phyloP scores from a whole-genome alignment of 2,888 invertebrate genomes.

The Scaptomyza polygonia region DNA sequence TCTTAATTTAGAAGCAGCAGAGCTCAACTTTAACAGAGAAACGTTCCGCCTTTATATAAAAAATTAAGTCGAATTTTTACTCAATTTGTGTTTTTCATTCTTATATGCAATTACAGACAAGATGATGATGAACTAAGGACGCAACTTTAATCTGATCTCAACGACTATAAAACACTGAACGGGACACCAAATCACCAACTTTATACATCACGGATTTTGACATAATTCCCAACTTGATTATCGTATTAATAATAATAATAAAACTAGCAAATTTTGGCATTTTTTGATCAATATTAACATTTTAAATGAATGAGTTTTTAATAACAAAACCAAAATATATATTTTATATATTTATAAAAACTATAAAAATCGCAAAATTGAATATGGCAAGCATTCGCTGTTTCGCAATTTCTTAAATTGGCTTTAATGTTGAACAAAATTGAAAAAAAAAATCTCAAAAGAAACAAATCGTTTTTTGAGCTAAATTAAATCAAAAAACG shows the following conservation, averaged over 20 bases:
- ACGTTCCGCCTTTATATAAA: conserved; percentile 42
- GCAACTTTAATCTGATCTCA: conserved; percentile 7
- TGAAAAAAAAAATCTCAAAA: conserved; percentile 33
- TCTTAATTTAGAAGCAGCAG: conserved; percentile 65
- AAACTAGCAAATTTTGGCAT: conserved; percentile 60
- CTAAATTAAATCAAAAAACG: too few species aligned
- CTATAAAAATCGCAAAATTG: conserved; percentile 64
- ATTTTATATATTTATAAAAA: conserved; percentile 79
- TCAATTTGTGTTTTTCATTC: conserved; percentile 6
- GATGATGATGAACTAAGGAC: conserved; percentile 50
- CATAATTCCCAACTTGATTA: conserved; percentile 39
- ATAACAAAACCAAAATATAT: conserved; percentile 53
- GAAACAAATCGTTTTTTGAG: conserved; percentile 47
- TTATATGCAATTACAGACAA: conserved; percentile 58
- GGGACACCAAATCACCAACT: conserved; percentile 48
- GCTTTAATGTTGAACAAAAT: conserved; percentile 72
- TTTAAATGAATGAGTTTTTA: conserved; percentile 73
- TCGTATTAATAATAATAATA: conserved; percentile 21
- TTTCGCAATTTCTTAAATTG: conserved; percentile 73
- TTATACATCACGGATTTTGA: conserved; percentile 53
- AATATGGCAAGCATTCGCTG: conserved; percentile 64
- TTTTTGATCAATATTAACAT: conserved; percentile 63
- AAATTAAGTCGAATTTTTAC: neutral
- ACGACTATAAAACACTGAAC: conserved; percentile 19
- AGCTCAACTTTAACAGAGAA: conserved; percentile 74